Percentiles rank a stretch among this genome's conserved stretches.
These are phyloP conservation scores for Drosophila pseudotalamancana DNA, from an alignment of 2,888 invertebrate species.

Conservation along the genomic window DNA sequence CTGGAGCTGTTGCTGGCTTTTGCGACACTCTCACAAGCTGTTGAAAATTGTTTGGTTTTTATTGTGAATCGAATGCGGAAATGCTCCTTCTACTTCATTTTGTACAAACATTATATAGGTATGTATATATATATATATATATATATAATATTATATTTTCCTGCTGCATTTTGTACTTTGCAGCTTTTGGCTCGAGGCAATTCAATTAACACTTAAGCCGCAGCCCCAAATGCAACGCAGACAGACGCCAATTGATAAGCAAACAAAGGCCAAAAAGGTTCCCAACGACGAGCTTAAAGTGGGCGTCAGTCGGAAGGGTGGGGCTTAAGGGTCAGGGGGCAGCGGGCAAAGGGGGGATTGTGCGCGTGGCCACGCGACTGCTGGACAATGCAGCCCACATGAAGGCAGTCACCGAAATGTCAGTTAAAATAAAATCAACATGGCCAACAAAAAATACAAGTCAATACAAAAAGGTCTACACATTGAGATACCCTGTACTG, in stretches of 20 bases:
- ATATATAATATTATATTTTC: slow-evolving; percentile 10
- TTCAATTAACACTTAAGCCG: slow-evolving; percentile 72
- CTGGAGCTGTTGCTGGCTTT: slow-evolving; percentile 29
- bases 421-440: slow-evolving; percentile 75
- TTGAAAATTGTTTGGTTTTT: not conserved
- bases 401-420: slow-evolving; percentile 48
- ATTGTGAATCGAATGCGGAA: not conserved
- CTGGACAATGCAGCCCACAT: slow-evolving; percentile 40
- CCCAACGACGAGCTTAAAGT: slow-evolving; percentile 1
- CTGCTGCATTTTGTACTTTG: slow-evolving; percentile 14
- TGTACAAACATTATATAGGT: too few relatives aligned
- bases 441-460: slow-evolving; percentile 25
- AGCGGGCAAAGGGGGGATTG: not conserved
- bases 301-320: not conserved
- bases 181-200: slow-evolving; percentile 36
- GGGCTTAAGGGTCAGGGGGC: not conserved
- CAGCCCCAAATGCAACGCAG: slow-evolving; percentile 59
- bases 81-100: not conserved
- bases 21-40: slow-evolving; percentile 39
- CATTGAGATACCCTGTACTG: slow-evolving; percentile 12
- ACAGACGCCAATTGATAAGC: slow-evolving; percentile 64
- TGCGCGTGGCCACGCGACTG: slow-evolving; percentile 32
- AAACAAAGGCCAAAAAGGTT: slow-evolving; percentile 59
- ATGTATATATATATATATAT: not conserved
- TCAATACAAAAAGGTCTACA: slow-evolving; percentile 11